Conservation (phyloP, 2,113 vertebrate species). For the Aldabrachelys gigantea region DNA sequence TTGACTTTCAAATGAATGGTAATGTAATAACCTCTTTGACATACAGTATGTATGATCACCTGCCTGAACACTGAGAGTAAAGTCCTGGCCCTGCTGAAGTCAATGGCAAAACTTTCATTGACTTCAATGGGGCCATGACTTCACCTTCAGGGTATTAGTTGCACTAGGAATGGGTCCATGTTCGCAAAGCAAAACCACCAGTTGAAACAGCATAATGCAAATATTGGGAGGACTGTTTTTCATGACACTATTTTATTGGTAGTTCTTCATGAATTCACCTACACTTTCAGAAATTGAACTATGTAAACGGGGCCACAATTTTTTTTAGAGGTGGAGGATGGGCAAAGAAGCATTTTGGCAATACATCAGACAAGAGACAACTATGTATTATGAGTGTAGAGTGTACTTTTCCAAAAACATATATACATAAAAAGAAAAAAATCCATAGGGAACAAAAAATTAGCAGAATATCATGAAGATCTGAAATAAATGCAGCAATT, state of each 20-base stretch:
- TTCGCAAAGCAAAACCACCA: slow-evolving; percentile 13
- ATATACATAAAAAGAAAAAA: neutral
- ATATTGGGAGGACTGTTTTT: slow-evolving; percentile 46
- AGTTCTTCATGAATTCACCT: slow-evolving; percentile 44
- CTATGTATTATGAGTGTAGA: neutral
- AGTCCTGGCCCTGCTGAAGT: neutral
- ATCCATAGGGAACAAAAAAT: neutral
- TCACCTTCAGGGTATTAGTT: neutral
- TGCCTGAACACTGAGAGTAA: neutral
- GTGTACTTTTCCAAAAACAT: slow-evolving; percentile 9
- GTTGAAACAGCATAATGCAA: slow-evolving; percentile 7
- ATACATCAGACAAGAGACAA: neutral
- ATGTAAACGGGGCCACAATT: neutral
- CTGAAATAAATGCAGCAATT: neutral
- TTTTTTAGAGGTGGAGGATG: neutral
- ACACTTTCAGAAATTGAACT: slow-evolving; percentile 31
- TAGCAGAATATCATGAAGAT: neutral
- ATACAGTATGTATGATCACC: neutral
- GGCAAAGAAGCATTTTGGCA: neutral
- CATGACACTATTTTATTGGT: slow-evolving; percentile 14
- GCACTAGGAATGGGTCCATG: neutral
- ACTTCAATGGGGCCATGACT: neutral
- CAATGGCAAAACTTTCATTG: neutral
- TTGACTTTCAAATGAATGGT: neutral
- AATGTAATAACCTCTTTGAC: neutral